Base-by-base conservation (phyloP, 1,140 invertebrate species). In the Pentalonia nigronervosa region DNA sequence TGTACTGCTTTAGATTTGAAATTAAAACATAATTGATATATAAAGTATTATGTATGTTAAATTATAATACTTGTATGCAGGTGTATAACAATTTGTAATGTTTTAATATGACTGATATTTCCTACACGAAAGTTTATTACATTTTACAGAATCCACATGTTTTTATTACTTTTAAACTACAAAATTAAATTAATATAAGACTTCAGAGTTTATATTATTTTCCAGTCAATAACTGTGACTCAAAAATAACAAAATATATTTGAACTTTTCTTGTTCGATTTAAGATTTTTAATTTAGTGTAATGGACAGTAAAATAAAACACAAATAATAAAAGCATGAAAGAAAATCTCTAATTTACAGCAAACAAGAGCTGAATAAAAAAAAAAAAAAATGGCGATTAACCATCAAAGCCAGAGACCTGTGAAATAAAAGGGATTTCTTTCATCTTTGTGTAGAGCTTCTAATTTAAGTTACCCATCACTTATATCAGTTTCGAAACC, bases 361-460 rank as follows among this genome's bases (percentile, higher is more conserved):
- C 48, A 50, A 90, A 90, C 23, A 90, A 90, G 88, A 60, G 36
- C 25, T 25, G 34, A 89, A 89, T 89, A 41, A 56, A 90, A 90
- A 56, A 90, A 88, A 89, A 60, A 90, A 90, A 90, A 90, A 89
- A 36, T 7, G 45, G 23, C 56, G 89, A 90, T 90, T 90, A 45
- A 60, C 89, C 30, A 41, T 36, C 88, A 25, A n/a, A 60, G 53
- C 88, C 88, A 90, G 88, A 60, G 50, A 60, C 89, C 89, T 67
- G 36, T 90, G 36, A 67, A 90, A 90, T 67, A 90, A 90, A 90
- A 45, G 41, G 17, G 89, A 90, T 90, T 90, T 90, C 89, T 90
- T 67, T 90, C 89, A 90, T 90, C 56, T 90, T 90, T 30, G 25
- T 41, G 25, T 67, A 45, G 25, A 34, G 45, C 89, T 25, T 47